phyloP scores from a whole-genome alignment of 1,140 invertebrate genomes.

The Pachyrhynchus sulphureomaculatus region DNA sequence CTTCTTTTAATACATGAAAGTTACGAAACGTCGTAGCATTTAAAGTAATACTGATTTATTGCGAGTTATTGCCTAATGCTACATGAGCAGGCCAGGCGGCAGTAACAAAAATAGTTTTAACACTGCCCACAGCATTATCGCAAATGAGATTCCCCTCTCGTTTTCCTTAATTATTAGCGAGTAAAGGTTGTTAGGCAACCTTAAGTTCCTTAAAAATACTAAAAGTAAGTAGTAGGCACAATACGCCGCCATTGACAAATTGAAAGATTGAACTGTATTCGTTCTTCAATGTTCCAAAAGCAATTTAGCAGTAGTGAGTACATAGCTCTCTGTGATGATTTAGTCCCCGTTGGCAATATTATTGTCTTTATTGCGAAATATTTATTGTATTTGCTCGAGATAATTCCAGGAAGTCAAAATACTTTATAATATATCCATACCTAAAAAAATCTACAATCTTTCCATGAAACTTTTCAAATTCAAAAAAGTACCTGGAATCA shows the following conservation, averaged over 20 bases:
- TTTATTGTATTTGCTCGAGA: too few species aligned
- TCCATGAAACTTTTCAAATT: too few species aligned
- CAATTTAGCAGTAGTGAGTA: neutral
- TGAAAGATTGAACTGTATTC: neutral
- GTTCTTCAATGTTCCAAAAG: neutral
- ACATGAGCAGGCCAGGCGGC: conserved; percentile 42
- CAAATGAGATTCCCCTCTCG: conserved; percentile 33
- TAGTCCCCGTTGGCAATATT: too few species aligned
- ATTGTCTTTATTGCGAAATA: too few species aligned
- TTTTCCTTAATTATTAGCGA: conserved; percentile 6
- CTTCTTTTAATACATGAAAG: neutral
- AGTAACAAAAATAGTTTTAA: conserved; percentile 14
- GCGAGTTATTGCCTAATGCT: conserved; percentile 53
- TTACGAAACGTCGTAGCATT: conserved; percentile 8
- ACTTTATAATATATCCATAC: too few species aligned
- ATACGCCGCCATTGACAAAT: conserved; percentile 41
- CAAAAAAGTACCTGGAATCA: too few species aligned
- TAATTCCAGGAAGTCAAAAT: too few species aligned
- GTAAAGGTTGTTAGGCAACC: conserved; percentile 13
- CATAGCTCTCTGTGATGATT: neutral
- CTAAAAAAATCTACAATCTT: too few species aligned
- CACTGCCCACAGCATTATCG: conserved; percentile 37
- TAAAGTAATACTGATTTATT: conserved; percentile 52
- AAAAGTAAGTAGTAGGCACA: conserved; percentile 40
- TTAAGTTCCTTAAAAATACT: conserved; percentile 20